Percentiles rank a stretch among this genome's conserved stretches.
Conservation (phyloP, 1,140 invertebrate genomes). For the Drosophila pandora region DNA sequence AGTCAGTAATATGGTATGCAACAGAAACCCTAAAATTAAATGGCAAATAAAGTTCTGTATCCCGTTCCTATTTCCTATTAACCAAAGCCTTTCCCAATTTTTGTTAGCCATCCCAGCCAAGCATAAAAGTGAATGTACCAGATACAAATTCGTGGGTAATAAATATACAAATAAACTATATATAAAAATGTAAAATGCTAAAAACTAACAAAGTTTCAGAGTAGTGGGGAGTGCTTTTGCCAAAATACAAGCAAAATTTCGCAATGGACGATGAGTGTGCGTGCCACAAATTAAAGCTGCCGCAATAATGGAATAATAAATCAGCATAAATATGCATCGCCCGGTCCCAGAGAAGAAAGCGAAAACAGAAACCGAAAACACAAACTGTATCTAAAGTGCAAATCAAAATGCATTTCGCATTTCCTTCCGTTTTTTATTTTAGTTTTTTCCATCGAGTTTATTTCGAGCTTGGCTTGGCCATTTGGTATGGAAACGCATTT, state of each 20-base stretch:
- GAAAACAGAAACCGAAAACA: slow-evolving; percentile 17
- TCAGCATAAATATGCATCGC: slow-evolving; percentile 72
- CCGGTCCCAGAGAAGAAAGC: slow-evolving; percentile 29
- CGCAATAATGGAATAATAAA: slow-evolving; percentile 76
- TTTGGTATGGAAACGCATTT: slow-evolving; percentile 53
- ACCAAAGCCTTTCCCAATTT: background rate
- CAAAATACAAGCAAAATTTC: slow-evolving; percentile 28
- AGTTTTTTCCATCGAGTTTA: slow-evolving; percentile 10
- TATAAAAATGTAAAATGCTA: slow-evolving; percentile 17
- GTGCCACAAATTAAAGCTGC: slow-evolving; percentile 70
- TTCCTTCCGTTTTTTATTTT: slow-evolving; percentile 71
- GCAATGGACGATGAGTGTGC: slow-evolving; percentile 53
- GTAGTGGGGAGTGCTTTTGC: slow-evolving; percentile 36
- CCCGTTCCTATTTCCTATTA: background rate
- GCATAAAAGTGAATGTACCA: slow-evolving; percentile 55
- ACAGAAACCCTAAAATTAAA: background rate
- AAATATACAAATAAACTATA: slow-evolving; percentile 37
- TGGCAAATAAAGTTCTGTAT: slow-evolving; percentile 2
- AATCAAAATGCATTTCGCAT: slow-evolving; percentile 70
- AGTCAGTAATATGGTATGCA: background rate
- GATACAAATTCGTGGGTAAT: slow-evolving; percentile 44
- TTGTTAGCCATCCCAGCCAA: slow-evolving; percentile 1
- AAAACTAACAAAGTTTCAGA: slow-evolving; percentile 20
- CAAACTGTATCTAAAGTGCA: slow-evolving; percentile 10
- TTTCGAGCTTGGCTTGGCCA: slow-evolving; percentile 2